Evolutionary conservation across 2,113 vertebrate genomes (phyloP), one percentile per base, ranked within the genome.

Genomic region (Leptobrachium leishanense): DNA sequence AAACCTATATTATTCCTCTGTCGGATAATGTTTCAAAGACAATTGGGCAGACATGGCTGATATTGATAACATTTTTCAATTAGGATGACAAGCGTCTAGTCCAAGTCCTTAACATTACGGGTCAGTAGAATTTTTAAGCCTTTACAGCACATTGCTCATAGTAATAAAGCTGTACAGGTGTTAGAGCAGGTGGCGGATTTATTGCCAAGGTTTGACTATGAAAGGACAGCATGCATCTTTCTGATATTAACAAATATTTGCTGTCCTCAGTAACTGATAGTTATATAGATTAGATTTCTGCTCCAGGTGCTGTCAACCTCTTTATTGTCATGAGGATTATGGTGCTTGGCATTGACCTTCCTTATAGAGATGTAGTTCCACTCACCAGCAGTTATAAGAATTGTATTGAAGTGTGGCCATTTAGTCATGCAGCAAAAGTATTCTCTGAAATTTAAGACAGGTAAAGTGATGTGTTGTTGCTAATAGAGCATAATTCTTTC

Each of bases 301-400:
- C 41, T 57, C 20, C 64, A 70, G 6, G 43, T 63, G 41, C 11
- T 70, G 66, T 54, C 75, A 69, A 62, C 2, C 1, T 62, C 31
- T 70, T 62, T 70, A 68, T 77, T 69, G 62, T 68, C 54, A 59
- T 69, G 53, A 77, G 66, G 75, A 62, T 70, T 69, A 77, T 70
- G 55, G 42, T 62, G 70, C 50, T 77, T 77, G 54, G n/a, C 55
- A 67, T 77, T 43, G 4, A 42, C 20, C 9, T 66, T 43, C 67
- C 31, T 66, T 59, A 43, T 44, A 6, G 62, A 62, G 13, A 15
- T 59, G 42, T n/a, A 2, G 54, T 43, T 54, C 57, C n/a, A 43
- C 13, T 8, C 62, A 6, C 10, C 55, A 57, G 55, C 13, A 2
- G 10, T 6, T 11, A 15, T 57, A 7, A 57, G 55, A 57, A 57